Evolutionary conservation across 2,888 invertebrate genomes (phyloP).

Genomic region (Acleris literana): DNA sequence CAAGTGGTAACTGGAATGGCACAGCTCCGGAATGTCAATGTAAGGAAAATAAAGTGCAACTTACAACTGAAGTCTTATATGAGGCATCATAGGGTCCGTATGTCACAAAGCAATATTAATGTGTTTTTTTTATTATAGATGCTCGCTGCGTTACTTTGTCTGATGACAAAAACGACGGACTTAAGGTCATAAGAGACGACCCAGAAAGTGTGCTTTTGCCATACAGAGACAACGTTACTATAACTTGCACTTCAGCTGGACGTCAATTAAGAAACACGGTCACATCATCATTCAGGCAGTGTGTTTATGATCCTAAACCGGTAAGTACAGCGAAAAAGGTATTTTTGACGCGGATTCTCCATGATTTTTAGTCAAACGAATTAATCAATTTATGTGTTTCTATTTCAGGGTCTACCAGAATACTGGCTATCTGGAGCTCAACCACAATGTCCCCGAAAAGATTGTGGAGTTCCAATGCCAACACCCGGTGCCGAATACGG

Average conservation of each 20-base stretch:
- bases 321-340: conserved; percentile 56
- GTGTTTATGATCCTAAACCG: conserved; percentile 96
- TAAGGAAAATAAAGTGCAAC: conserved; percentile 76
- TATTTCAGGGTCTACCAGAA: conserved; percentile 89
- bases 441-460: conserved; percentile 93
- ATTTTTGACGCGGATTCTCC: not conserved
- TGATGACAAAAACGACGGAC: conserved; percentile 94
- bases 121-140: conserved; percentile 80
- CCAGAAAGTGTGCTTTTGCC: conserved; percentile 93
- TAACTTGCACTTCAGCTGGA: conserved; percentile 91
- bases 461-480: conserved; percentile 95
- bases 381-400: conserved; percentile 1
- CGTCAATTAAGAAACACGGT: conserved; percentile 91
- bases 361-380: not conserved
- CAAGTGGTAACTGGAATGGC: conserved; percentile 97
- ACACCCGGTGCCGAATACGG: conserved; percentile 98
- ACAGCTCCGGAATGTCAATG: conserved; percentile 96
- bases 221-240: conserved; percentile 94
- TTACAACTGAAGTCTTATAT: not conserved
- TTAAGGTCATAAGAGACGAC: conserved; percentile 90
- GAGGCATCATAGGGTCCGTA: too few relatives aligned
- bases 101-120: too few relatives aligned
- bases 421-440: conserved; percentile 95
- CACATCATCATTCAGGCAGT: conserved; percentile 94
- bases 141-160: conserved; percentile 95